Conservation (phyloP, 1,140 invertebrate genomes). For the Littorina saxatilis region DNA sequence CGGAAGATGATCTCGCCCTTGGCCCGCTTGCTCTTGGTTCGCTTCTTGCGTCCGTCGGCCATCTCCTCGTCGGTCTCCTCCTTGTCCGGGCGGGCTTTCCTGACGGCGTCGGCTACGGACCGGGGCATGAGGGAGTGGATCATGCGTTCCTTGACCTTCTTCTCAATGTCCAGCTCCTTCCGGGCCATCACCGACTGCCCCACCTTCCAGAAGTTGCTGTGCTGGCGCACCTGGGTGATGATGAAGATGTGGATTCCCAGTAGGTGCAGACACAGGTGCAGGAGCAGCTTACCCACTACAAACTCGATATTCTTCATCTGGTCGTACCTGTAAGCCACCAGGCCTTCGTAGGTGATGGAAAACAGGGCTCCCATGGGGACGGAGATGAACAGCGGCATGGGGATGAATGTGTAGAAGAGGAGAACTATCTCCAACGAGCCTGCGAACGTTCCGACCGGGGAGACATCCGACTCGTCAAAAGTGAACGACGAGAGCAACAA, state of each 20-base stretch:
- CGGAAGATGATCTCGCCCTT: slow-evolving; percentile 72
- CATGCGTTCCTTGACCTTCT: slow-evolving; percentile 97
- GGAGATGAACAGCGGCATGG: slow-evolving; percentile 91
- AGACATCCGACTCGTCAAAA: slow-evolving; percentile 65
- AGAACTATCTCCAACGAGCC: slow-evolving; percentile 91
- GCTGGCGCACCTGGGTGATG: slow-evolving; percentile 89
- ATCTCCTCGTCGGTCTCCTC: slow-evolving; percentile 62
- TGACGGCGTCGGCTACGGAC: slow-evolving; percentile 90
- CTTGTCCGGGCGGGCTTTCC: slow-evolving; percentile 74
- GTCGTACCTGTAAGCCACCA: slow-evolving; percentile 64
- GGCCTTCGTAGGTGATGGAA: slow-evolving; percentile 87
- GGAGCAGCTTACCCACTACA: slow-evolving; percentile 82
- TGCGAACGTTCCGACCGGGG: slow-evolving; percentile 86
- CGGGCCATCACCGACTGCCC: slow-evolving; percentile 92
- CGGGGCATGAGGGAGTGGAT: slow-evolving; percentile 98
- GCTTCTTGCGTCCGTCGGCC: slow-evolving; percentile 48
- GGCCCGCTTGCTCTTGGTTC: slow-evolving; percentile 50
- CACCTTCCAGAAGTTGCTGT: slow-evolving; percentile 97
- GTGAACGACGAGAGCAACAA: slow-evolving; percentile 79
- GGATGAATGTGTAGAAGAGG: slow-evolving; percentile 94
- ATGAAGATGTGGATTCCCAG: slow-evolving; percentile 95
- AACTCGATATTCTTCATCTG: slow-evolving; percentile 54
- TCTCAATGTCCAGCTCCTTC: slow-evolving; percentile 93
- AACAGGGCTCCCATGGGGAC: slow-evolving; percentile 86
- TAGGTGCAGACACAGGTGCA: slow-evolving; percentile 93